These are phyloP conservation scores for Gerris buenoi DNA, from an alignment of 1,140 invertebrate genomes.

Conservation along the genomic window DNA sequence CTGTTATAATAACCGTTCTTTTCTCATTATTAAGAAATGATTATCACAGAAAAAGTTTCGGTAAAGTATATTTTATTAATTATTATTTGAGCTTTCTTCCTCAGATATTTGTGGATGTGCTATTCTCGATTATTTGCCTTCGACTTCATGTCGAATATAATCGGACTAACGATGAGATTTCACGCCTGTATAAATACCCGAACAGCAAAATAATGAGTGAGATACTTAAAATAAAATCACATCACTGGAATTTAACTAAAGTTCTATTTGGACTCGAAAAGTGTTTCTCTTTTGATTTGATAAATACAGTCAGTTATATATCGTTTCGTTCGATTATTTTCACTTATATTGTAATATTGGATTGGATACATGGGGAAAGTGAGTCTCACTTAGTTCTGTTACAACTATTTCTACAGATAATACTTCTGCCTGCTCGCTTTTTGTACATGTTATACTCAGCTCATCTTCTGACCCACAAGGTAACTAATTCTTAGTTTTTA, in stretches of 20 bases:
- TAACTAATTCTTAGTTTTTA: too few species aligned
- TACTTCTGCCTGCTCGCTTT: background rate
- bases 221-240: background rate
- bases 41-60: background rate
- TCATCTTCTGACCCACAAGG: background rate
- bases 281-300: background rate
- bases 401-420: background rate
- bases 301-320: background rate
- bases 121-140: background rate
- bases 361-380: background rate
- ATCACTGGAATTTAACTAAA: background rate
- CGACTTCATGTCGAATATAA: background rate
- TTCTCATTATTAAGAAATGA: background rate
- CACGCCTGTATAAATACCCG: background rate
- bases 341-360: background rate
- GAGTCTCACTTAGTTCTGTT: background rate
- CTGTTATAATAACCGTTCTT: background rate
- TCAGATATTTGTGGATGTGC: background rate
- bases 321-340: background rate
- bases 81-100: background rate
- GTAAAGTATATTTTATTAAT: background rate
- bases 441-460: background rate
- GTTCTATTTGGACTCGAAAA: background rate
- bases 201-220: background rate
- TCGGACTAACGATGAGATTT: background rate